Percentiles rank a stretch among this genome's conserved stretches.
Conservation (phyloP, 2,797 vertebrate genomes). For the Erithacus rubecula region DNA sequence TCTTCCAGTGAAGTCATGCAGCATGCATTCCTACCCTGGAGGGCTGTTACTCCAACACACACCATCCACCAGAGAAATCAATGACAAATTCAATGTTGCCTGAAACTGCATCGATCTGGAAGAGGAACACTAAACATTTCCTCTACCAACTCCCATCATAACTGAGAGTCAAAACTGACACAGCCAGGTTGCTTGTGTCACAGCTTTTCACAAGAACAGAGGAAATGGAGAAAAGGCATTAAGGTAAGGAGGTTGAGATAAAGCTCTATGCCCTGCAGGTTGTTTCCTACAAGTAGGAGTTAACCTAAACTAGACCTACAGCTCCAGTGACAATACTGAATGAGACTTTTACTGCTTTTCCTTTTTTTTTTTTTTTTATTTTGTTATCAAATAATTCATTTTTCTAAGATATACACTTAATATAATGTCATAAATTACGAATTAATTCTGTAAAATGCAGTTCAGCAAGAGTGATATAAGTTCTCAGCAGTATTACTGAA, state of each 20-base stretch:
- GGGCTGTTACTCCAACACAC: background rate
- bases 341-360: background rate
- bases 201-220: background rate
- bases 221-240: background rate
- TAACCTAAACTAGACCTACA: background rate
- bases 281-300: background rate
- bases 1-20: accelerated
- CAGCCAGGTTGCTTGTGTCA: background rate
- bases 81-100: background rate
- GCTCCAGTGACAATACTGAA: background rate
- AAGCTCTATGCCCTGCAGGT: background rate
- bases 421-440: background rate
- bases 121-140: background rate
- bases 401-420: background rate
- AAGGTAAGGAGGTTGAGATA: accelerated
- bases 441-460: background rate
- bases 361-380: background rate
- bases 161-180: background rate
- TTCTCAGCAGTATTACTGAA: background rate
- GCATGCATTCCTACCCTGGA: accelerated
- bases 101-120: background rate
- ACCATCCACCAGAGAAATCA: background rate
- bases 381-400: background rate
- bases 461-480: background rate
- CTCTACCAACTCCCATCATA: background rate